Evolutionary conservation across 2,113 vertebrate genomes (phyloP).

Genomic region (Accipiter virgatus): DNA sequence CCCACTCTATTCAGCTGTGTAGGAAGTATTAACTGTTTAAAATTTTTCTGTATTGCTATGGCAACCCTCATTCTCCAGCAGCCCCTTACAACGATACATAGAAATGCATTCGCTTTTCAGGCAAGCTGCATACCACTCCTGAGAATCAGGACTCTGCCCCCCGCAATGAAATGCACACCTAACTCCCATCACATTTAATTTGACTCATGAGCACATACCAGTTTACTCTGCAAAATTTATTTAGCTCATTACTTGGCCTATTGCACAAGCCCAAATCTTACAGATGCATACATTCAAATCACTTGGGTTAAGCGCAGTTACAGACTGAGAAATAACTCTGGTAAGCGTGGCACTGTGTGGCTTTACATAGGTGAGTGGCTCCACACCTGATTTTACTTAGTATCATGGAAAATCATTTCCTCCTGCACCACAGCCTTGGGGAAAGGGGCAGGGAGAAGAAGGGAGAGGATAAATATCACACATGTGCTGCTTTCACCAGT

Average conservation of each 20-base stretch:
- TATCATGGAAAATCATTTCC: background rate
- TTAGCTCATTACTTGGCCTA: background rate
- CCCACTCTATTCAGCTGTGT: background rate
- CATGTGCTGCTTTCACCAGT: background rate
- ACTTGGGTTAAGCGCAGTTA: background rate
- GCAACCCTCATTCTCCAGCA: slow-evolving; percentile 44
- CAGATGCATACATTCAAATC: background rate
- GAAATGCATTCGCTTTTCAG: background rate
- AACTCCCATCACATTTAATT: background rate
- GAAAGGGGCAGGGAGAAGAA: background rate
- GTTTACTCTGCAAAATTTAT: background rate
- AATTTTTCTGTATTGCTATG: slow-evolving; percentile 52
- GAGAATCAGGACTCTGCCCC: background rate
- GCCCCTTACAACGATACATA: background rate
- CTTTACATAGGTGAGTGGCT: background rate
- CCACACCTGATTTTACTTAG: background rate
- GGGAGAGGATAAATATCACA: background rate
- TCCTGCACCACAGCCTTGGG: background rate
- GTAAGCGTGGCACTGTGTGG: background rate
- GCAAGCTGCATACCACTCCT: background rate
- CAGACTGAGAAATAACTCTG: background rate
- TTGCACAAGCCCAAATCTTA: background rate
- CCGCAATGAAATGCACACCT: background rate
- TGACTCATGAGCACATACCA: background rate
- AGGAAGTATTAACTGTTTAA: slow-evolving; percentile 38